Evolutionary conservation across 2,888 invertebrate species (phyloP), one percentile per base, ranked within the genome.

Genomic region (Tricholauxania praeusta): DNA sequence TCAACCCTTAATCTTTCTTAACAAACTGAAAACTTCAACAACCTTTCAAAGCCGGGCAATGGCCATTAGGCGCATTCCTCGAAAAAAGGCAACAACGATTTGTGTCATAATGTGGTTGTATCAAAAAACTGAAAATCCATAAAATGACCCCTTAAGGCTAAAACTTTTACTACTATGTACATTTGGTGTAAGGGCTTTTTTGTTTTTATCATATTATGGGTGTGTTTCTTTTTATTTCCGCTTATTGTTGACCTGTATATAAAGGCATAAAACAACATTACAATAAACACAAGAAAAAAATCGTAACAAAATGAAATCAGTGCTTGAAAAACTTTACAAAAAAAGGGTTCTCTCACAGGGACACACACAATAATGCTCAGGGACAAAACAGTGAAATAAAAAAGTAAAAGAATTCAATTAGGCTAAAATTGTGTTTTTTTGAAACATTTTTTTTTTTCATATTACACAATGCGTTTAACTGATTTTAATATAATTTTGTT

Each of bases 391-490:
- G 28, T 28, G 28, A 78, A 39, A 5, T n/a, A 15, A 32, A 32
- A 12, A 32, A 17, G 47, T 32, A 17, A 62, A 28, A 62, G 39
- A 62, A 80, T 80, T 80, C 78, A 80, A 80, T 80, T 80, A 78
- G 77, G 76, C 75, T 78, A 76, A 78, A 80, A 79, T 80, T 64
- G 80, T 80, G 78, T 80, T 78, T 78, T 80, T 77, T 76, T 75
- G 0, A n/a, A n/a, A 39, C 1, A 39, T 10, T 77, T 75, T 75
- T 74, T 78, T 78, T 74, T 78, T 74, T 10, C 39, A 10, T 39
- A 39, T 39, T 10, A 10, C 10, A 39, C 10, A 39, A 10, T 10
- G 39, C 39, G 39, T 39, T 39, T 39, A 10, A 39, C 39, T 39
- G 39, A 39, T 39, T 39, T 39, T 39, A 39, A 39, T 39, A 39